phyloP scores from a whole-genome alignment of 2,888 invertebrate genomes.

The Crepidodera aurea region DNA sequence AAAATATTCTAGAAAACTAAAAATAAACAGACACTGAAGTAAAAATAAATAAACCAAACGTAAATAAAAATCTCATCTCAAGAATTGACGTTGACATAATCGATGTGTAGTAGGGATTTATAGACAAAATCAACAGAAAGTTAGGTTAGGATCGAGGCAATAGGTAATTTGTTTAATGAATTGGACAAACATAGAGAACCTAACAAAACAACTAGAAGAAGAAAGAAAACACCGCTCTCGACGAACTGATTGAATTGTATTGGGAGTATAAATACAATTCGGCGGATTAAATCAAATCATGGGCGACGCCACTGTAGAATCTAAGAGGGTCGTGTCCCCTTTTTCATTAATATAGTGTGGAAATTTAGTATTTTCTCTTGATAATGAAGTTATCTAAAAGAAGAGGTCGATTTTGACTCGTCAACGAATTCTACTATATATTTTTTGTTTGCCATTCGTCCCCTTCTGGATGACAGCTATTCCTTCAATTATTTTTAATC shows the following conservation, averaged over 20 bases:
- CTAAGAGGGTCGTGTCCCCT: no score
- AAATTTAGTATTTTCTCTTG: no score
- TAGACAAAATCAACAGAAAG: conserved; percentile 15
- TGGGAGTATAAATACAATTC: not conserved
- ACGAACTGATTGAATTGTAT: conserved; percentile 1
- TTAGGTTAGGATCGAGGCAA: conserved; percentile 3
- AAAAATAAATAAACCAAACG: not conserved
- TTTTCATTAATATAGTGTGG: no score
- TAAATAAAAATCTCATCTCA: not conserved
- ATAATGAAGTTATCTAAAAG: no score
- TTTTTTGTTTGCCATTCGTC: no score
- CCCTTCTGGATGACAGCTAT: no score
- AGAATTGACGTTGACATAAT: not conserved
- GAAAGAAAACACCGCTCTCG: not conserved
- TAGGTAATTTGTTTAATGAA: conserved; percentile 11
- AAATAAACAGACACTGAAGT: no score
- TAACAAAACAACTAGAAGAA: conserved; percentile 10
- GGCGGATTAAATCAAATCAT: not conserved
- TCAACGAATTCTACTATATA: no score
- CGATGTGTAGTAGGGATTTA: not conserved
- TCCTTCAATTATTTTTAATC: no score
- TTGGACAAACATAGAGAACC: conserved; percentile 4
- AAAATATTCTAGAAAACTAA: no score
- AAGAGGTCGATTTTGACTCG: no score
- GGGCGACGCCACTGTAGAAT: no score